These are phyloP conservation scores for Metellina segmentata DNA, from an alignment of 2,888 invertebrate species.

Conservation along the genomic window DNA sequence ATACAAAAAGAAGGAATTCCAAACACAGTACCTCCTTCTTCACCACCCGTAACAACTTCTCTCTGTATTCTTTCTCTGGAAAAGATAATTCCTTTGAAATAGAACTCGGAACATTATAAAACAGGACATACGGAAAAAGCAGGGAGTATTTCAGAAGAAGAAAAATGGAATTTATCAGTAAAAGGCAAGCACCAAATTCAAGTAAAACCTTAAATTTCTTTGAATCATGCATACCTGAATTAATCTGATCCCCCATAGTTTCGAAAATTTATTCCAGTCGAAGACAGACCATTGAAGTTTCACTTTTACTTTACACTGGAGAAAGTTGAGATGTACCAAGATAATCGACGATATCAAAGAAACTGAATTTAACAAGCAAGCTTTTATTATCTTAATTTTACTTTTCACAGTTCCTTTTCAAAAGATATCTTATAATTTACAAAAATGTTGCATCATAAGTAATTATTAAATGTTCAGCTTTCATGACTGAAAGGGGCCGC, in stretches of 20 bases:
- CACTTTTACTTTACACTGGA: background rate
- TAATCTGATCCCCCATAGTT: conserved; percentile 60
- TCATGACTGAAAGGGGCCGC: too few species aligned
- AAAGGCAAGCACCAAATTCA: background rate
- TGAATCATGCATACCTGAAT: conserved; percentile 46
- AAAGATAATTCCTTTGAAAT: conserved; percentile 5
- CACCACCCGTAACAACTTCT: conserved; percentile 77
- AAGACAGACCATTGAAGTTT: background rate
- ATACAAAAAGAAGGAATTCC: background rate
- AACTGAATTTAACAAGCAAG: background rate
- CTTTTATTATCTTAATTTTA: background rate
- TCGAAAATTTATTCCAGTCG: conserved; percentile 34
- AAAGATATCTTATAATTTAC: too few species aligned
- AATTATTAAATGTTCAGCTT: too few species aligned
- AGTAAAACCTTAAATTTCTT: too few species aligned
- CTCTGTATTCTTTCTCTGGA: conserved; percentile 77
- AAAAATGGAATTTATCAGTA: background rate
- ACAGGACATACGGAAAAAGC: background rate
- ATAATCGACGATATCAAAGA: background rate
- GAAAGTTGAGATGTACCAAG: background rate
- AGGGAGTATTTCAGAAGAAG: background rate
- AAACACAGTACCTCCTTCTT: conserved; percentile 77
- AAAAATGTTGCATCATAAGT: too few species aligned
- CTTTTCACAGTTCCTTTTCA: too few species aligned
- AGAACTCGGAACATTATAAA: background rate